A percentile compares a stretch with the other conserved stretches of the same genome.
phyloP scores from a whole-genome alignment of 2,797 vertebrate genomes.

The Eremophila alpestris region DNA sequence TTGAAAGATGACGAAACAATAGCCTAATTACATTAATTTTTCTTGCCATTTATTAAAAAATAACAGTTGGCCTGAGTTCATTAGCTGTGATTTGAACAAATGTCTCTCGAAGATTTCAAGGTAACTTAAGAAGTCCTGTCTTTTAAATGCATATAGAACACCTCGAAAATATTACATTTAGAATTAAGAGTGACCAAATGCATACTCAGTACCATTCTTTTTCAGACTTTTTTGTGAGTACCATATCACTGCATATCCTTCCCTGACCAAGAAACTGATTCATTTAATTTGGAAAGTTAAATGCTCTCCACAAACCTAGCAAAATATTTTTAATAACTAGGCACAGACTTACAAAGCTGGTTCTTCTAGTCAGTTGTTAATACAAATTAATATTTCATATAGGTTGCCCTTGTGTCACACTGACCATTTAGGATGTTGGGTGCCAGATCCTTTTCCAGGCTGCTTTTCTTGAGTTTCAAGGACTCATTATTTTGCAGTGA shows the following conservation, averaged over 20 bases:
- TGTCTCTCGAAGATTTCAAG: neutral
- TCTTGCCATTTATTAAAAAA: conserved; percentile 35
- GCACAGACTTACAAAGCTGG: neutral
- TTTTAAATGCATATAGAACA: neutral
- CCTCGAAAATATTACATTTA: neutral
- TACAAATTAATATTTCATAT: neutral
- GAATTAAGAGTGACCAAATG: neutral
- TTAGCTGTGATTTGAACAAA: neutral
- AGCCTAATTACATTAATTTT: conserved; percentile 36
- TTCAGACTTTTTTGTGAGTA: neutral
- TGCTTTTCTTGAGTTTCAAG: neutral
- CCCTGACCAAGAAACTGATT: neutral
- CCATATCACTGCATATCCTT: neutral
- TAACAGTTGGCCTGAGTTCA: neutral
- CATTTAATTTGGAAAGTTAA: neutral
- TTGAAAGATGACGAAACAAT: neutral
- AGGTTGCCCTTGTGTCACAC: neutral
- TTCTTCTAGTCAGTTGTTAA: conserved; percentile 29
- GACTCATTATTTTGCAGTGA: neutral
- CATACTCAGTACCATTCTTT: neutral
- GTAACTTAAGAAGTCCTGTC: neutral
- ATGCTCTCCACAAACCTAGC: neutral
- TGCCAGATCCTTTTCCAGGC: neutral
- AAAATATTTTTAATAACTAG: conserved; percentile 5
- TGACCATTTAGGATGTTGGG: neutral